phyloP scores from a whole-genome alignment of 2,888 invertebrate species.

The Nomada fucata region DNA sequence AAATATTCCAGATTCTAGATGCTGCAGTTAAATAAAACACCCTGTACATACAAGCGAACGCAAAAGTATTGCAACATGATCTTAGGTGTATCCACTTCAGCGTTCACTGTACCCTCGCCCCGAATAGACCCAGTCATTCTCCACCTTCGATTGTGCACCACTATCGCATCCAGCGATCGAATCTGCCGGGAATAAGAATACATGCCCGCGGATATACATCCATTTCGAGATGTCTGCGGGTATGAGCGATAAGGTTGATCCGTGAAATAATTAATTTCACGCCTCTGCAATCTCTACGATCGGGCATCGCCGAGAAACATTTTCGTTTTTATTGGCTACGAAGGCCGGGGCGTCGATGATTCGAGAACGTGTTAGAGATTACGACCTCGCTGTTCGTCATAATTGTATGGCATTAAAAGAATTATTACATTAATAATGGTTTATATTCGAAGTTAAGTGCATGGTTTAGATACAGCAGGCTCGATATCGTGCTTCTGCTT shows the following conservation, averaged over 20 bases:
- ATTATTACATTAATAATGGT: slow-evolving; percentile 20
- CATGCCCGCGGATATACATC: slow-evolving; percentile 46
- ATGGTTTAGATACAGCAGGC: slow-evolving; percentile 2
- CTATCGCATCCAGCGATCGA: slow-evolving; percentile 52
- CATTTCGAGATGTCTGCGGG: slow-evolving; percentile 33
- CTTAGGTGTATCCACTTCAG: slow-evolving; percentile 37
- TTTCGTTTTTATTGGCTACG: neutral
- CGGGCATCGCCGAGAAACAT: slow-evolving; percentile 32
- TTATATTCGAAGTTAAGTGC: neutral
- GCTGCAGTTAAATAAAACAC: neutral
- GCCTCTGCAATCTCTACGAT: slow-evolving; percentile 49
- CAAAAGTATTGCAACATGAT: slow-evolving; percentile 54
- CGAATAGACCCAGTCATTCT: slow-evolving; percentile 37
- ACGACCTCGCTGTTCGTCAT: slow-evolving; percentile 29
- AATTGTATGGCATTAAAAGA: slow-evolving; percentile 33
- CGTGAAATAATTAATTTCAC: slow-evolving; percentile 62
- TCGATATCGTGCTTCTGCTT: no score
- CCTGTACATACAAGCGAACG: slow-evolving; percentile 7
- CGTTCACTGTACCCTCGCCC: slow-evolving; percentile 30
- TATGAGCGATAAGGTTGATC: slow-evolving; percentile 36
- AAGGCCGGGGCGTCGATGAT: slow-evolving; percentile 25
- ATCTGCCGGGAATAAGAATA: slow-evolving; percentile 44
- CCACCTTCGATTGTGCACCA: slow-evolving; percentile 41
- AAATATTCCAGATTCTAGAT: no score
- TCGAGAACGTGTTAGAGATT: slow-evolving; percentile 41